Evolutionary conservation across 1,140 invertebrate genomes (phyloP).

Genomic region (Pentalonia nigronervosa): DNA sequence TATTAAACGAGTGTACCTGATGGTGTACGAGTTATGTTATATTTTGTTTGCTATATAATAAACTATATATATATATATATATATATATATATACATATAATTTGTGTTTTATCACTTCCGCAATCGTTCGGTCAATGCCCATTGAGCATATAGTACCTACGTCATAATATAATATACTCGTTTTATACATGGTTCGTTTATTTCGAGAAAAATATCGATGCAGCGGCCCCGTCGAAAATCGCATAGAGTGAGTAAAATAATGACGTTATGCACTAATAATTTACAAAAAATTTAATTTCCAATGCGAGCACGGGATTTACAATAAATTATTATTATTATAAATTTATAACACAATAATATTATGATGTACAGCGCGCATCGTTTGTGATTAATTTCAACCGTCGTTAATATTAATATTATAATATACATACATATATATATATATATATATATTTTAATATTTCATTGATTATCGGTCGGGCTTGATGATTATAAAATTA

Average conservation of each 20-base stretch:
- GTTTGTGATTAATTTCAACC: background rate
- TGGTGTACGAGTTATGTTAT: background rate
- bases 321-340: background rate
- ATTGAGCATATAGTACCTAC: background rate
- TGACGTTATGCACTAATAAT: background rate
- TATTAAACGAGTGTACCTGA: background rate
- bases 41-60: background rate
- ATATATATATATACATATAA: background rate
- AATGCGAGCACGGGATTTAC: background rate
- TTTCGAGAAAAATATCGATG: background rate
- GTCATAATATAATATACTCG: background rate
- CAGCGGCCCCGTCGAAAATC: background rate
- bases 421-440: no score
- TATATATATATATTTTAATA: background rate
- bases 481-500: background rate
- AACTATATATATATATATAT: background rate
- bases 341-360: background rate
- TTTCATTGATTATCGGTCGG: background rate
- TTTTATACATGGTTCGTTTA: background rate
- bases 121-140: background rate
- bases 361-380: background rate
- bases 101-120: background rate
- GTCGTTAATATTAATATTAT: no score
- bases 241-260: background rate
- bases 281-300: background rate